Conservation (phyloP, 2,113 vertebrate genomes). For the Acrocephalus arundinaceus region DNA sequence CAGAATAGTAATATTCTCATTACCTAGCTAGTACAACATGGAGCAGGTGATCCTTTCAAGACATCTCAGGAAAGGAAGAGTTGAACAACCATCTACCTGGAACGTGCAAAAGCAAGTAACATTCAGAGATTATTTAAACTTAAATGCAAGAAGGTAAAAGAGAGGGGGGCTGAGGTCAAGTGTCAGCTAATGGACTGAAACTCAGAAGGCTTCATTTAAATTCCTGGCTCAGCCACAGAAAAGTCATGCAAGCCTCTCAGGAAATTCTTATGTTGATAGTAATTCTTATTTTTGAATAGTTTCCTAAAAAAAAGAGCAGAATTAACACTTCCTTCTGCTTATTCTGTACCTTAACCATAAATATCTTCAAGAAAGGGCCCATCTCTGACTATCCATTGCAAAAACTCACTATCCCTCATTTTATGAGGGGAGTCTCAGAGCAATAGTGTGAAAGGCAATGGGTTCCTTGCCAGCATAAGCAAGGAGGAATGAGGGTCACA, state of each 20-base stretch:
- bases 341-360: not conserved
- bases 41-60: not conserved
- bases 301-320: not conserved
- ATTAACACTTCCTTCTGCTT: not conserved
- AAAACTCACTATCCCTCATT: not conserved
- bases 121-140: not conserved
- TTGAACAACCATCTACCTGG: not conserved
- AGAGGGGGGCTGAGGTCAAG: not conserved
- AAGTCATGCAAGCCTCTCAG: slow-evolving; percentile 8
- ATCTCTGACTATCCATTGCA: not conserved
- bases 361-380: not conserved
- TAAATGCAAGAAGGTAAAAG: not conserved
- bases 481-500: not conserved
- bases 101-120: not conserved
- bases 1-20: not conserved
- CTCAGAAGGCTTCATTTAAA: not conserved
- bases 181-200: not conserved
- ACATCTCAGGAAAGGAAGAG: not conserved
- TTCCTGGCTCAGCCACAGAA: slow-evolving; percentile 9
- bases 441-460: not conserved
- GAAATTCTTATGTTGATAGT: not conserved
- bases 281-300: not conserved
- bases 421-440: not conserved
- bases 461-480: not conserved
- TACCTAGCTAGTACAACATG: not conserved